Conservation (phyloP, 2,888 invertebrate genomes). For the Leptinotarsa peninsularis region DNA sequence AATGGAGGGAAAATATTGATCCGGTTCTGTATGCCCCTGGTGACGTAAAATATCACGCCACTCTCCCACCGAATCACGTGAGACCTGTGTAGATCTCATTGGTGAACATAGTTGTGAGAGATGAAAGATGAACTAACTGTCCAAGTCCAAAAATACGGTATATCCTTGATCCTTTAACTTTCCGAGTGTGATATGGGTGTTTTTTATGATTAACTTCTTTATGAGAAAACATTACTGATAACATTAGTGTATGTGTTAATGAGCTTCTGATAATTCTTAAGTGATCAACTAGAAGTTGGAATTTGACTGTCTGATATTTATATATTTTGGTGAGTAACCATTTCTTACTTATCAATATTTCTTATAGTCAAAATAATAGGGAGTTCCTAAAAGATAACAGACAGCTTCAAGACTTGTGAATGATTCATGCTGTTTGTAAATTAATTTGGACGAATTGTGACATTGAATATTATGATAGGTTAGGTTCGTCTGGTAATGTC, state of each 20-base stretch:
- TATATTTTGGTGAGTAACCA: slow-evolving; percentile 31
- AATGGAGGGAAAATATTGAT: slow-evolving; percentile 51
- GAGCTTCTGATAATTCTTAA: slow-evolving; percentile 33
- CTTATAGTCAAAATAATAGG: slow-evolving; percentile 4
- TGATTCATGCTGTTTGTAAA: slow-evolving; percentile 24
- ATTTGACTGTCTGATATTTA: slow-evolving; percentile 28
- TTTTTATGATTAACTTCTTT: slow-evolving; percentile 15
- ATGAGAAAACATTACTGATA: neutral
- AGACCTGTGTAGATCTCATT: slow-evolving; percentile 39
- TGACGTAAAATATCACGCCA: slow-evolving; percentile 57
- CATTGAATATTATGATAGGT: slow-evolving; percentile 43
- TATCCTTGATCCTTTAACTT: slow-evolving; percentile 39
- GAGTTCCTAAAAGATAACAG: slow-evolving; percentile 10
- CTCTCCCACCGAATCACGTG: slow-evolving; percentile 50
- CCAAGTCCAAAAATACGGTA: slow-evolving; percentile 57
- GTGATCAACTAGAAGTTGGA: slow-evolving; percentile 31
- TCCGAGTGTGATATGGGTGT: neutral
- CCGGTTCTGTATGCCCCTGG: slow-evolving; percentile 44
- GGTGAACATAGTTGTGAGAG: slow-evolving; percentile 36
- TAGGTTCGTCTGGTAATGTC: slow-evolving; percentile 44
- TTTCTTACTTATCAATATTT: slow-evolving; percentile 15
- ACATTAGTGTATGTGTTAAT: slow-evolving; percentile 38
- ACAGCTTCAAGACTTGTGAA: neutral
- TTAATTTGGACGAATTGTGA: slow-evolving; percentile 26
- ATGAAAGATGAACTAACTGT: slow-evolving; percentile 44